Conservation (phyloP, 2,888 invertebrate species). For the Aleiodes alternator region DNA sequence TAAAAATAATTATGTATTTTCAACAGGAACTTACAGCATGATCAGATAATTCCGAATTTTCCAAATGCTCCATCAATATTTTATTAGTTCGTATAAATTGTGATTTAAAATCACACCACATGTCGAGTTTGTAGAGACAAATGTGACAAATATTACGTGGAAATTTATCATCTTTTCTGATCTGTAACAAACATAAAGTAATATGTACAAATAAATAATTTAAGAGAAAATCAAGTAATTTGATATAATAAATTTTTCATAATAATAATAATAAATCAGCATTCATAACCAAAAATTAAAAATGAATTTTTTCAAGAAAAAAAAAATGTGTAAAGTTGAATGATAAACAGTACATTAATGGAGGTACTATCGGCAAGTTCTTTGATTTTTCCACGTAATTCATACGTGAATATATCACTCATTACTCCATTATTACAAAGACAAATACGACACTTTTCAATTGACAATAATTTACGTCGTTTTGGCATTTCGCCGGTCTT, state of each 20-base stretch:
- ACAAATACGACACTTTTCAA: constrained; percentile 69
- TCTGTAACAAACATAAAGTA: constrained; percentile 56
- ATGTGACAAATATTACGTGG: constrained; percentile 69
- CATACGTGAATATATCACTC: constrained; percentile 63
- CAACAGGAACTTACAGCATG: constrained; percentile 52
- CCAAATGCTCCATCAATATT: constrained; percentile 61
- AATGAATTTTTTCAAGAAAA: constrained; percentile 17
- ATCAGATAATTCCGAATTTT: constrained; percentile 54
- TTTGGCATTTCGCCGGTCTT: constrained; percentile 62
- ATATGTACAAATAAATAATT: neutral
- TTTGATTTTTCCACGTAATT: constrained; percentile 62
- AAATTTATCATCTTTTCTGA: constrained; percentile 63
- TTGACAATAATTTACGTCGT: constrained; percentile 64
- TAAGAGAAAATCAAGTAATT: neutral
- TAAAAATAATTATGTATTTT: too few relatives aligned
- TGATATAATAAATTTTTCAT: too few relatives aligned
- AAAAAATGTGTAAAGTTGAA: constrained; percentile 6
- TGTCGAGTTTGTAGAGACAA: constrained; percentile 71
- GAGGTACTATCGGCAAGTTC: constrained; percentile 66
- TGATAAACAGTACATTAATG: constrained; percentile 61
- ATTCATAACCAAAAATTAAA: constrained; percentile 37
- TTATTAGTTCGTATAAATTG: constrained; percentile 67
- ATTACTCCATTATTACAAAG: constrained; percentile 65
- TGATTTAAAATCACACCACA: constrained; percentile 71
- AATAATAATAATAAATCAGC: constrained; percentile 31